phyloP scores from a whole-genome alignment of 2,113 vertebrate species.

The Istiophorus platypterus region DNA sequence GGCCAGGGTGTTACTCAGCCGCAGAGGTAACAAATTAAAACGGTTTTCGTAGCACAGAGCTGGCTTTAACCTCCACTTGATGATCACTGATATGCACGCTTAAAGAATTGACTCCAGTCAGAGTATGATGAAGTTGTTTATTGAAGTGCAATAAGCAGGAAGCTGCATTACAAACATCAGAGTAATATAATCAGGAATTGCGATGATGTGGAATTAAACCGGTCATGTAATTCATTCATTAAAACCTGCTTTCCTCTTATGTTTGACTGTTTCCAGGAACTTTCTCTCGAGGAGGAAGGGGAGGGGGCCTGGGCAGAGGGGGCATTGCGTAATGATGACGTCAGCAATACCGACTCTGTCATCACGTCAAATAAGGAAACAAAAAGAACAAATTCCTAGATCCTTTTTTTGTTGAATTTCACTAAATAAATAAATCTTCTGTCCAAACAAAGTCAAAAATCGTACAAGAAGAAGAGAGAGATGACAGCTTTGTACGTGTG shows the following conservation, averaged over 20 bases:
- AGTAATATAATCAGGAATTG: background rate
- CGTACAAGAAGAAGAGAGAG: background rate
- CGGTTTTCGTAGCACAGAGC: background rate
- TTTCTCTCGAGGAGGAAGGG: conserved; percentile 68
- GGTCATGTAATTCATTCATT: background rate
- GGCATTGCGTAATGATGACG: conserved; percentile 45
- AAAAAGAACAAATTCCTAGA: background rate
- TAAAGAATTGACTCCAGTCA: background rate
- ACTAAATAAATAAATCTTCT: background rate
- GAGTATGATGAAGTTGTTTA: conserved; percentile 58
- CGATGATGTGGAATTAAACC: background rate
- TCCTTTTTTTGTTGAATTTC: background rate
- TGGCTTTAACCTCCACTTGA: background rate
- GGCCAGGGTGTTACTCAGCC: conserved; percentile 83
- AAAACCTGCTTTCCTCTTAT: background rate
- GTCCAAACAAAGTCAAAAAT: background rate
- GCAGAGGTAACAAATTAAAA: conserved; percentile 72
- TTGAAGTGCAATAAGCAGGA: conserved; percentile 46
- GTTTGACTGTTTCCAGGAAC: conserved; percentile 52
- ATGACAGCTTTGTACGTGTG: conserved; percentile 10
- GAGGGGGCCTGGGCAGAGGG: conserved; percentile 74
- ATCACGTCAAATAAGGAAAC: conserved; percentile 6
- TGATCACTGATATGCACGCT: background rate
- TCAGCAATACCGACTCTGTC: background rate
- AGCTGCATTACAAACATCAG: background rate